These are phyloP conservation scores for Callyntrura sp. DNA, from an alignment of 2,888 invertebrate species.

Conservation along the genomic window DNA sequence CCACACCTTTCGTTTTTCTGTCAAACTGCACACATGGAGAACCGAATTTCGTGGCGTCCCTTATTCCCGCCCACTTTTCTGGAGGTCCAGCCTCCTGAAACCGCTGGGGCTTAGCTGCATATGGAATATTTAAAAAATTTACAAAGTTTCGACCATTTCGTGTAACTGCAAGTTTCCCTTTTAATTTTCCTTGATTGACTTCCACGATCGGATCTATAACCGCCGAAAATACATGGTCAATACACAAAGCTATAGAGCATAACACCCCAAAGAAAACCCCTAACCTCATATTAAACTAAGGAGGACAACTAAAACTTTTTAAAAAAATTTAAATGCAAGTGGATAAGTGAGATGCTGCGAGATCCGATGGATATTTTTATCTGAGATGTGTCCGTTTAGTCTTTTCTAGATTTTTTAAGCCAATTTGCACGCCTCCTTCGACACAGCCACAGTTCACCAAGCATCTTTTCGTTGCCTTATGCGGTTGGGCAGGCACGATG, in stretches of 20 bases:
- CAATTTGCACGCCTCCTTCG: not conserved
- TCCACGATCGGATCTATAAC: slow-evolving; percentile 69
- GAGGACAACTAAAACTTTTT: not conserved
- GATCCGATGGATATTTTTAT: slow-evolving; percentile 40
- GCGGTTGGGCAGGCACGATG: not conserved
- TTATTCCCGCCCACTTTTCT: slow-evolving; percentile 74
- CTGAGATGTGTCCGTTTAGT: not conserved
- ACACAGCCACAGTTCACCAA: not conserved
- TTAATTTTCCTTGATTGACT: slow-evolving; percentile 71
- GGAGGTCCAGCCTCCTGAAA: slow-evolving; percentile 76
- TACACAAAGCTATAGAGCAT: not conserved
- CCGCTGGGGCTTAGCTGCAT: slow-evolving; percentile 71
- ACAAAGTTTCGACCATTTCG: slow-evolving; percentile 72
- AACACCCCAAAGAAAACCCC: slow-evolving; percentile 16
- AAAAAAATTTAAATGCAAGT: not conserved
- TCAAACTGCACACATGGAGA: slow-evolving; percentile 76
- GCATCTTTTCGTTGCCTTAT: not conserved
- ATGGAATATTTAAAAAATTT: slow-evolving; percentile 78
- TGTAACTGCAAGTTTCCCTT: slow-evolving; percentile 71
- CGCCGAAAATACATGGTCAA: slow-evolving; percentile 35
- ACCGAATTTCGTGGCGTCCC: slow-evolving; percentile 78
- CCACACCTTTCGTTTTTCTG: slow-evolving; percentile 58
- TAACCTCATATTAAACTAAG: slow-evolving; percentile 16
- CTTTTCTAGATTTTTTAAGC: not conserved
- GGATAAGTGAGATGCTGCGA: not conserved